Percentiles rank a stretch among this genome's conserved stretches.
Conservation (phyloP, 2,113 vertebrate genomes). For the Pimephales promelas region DNA sequence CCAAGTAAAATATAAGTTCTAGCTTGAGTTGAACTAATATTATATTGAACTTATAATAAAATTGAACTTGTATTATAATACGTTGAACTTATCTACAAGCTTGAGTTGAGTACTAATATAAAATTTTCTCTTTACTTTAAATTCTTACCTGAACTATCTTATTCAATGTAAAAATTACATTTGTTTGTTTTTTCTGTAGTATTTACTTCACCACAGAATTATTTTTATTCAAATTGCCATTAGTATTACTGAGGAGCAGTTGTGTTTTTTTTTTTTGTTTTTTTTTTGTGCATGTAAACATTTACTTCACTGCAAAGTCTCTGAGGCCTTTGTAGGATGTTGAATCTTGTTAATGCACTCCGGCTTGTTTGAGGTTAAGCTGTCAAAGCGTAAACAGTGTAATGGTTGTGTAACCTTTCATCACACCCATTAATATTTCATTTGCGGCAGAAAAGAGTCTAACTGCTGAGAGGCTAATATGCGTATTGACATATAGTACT, state of each 20-base stretch:
- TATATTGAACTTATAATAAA: too few species aligned
- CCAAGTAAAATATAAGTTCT: too few species aligned
- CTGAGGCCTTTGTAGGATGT: background rate
- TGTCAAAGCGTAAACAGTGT: constrained; percentile 27
- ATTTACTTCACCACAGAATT: too few species aligned
- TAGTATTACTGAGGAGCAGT: background rate
- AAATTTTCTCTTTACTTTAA: too few species aligned
- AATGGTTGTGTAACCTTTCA: constrained; percentile 44
- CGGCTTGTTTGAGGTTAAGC: constrained; percentile 25
- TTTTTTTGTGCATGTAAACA: background rate
- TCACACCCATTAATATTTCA: constrained; percentile 49
- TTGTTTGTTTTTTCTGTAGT: too few species aligned
- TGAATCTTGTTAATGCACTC: constrained; percentile 3
- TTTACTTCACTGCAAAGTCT: background rate
- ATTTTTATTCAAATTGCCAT: background rate
- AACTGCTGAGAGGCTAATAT: constrained; percentile 13
- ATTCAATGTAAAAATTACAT: too few species aligned
- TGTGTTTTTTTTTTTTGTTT: background rate
- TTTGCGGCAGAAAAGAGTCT: constrained; percentile 8
- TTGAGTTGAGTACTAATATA: too few species aligned
- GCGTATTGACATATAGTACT: background rate
- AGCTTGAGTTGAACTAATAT: too few species aligned
- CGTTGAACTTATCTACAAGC: too few species aligned
- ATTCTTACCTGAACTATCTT: too few species aligned
- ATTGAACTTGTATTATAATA: too few species aligned